Percentiles rank a stretch among this genome's conserved stretches.
These are phyloP conservation scores for Bellardia pandia DNA, from an alignment of 2,888 invertebrate genomes.

Conservation along the genomic window DNA sequence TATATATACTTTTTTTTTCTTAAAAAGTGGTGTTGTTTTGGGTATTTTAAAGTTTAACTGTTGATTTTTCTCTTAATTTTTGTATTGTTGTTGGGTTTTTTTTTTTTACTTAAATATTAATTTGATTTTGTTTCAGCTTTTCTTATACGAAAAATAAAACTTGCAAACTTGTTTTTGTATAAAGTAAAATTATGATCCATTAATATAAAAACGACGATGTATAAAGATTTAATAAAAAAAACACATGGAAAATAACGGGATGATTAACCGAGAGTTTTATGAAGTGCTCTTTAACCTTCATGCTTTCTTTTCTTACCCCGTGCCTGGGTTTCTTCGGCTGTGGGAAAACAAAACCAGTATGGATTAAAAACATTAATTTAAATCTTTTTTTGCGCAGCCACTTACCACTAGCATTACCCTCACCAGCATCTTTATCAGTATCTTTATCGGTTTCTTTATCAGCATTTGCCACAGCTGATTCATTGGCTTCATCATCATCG, in stretches of 20 bases:
- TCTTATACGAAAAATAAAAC: slow-evolving; percentile 73
- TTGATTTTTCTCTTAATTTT: slow-evolving; percentile 52
- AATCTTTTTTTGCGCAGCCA: neutral
- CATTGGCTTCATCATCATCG: slow-evolving; percentile 81
- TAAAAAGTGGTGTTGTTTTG: slow-evolving; percentile 66
- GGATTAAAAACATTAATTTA: neutral
- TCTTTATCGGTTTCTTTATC: slow-evolving; percentile 74
- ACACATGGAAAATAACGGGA: slow-evolving; percentile 67
- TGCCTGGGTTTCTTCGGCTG: slow-evolving; percentile 85
- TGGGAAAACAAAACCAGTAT: neutral
- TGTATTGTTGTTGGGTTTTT: slow-evolving; percentile 40
- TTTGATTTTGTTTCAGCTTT: slow-evolving; percentile 74
- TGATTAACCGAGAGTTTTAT: slow-evolving; percentile 68
- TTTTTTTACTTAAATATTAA: slow-evolving; percentile 73
- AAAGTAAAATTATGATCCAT: slow-evolving; percentile 69
- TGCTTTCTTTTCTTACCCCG: slow-evolving; percentile 90
- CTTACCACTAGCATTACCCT: slow-evolving; percentile 71
- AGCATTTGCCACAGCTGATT: slow-evolving; percentile 75
- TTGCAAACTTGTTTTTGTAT: slow-evolving; percentile 56
- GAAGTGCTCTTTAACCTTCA: slow-evolving; percentile 84
- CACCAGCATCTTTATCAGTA: slow-evolving; percentile 71
- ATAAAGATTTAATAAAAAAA: slow-evolving; percentile 71
- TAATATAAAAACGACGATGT: slow-evolving; percentile 71
- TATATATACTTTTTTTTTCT: slow-evolving; percentile 55
- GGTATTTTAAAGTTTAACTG: slow-evolving; percentile 56